A percentile compares a stretch with the other conserved stretches of the same genome.
phyloP scores from a whole-genome alignment of 2,888 invertebrate species.

The Galerucella pusilla region DNA sequence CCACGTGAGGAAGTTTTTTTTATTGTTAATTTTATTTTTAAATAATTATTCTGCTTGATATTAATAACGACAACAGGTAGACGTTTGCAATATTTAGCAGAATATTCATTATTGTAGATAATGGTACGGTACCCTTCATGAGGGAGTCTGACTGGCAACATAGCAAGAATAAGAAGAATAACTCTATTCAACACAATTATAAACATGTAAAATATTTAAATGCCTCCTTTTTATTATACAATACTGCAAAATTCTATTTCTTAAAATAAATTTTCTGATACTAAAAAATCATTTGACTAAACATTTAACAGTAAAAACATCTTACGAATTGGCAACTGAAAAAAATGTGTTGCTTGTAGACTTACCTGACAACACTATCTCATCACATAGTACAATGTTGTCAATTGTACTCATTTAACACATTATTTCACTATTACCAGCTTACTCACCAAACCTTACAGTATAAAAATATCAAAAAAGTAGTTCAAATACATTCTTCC shows the following conservation, averaged over 20 bases:
- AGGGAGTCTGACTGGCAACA: no score
- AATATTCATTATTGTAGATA: no score
- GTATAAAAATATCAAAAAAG: background rate
- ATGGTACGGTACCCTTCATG: no score
- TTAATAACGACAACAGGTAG: no score
- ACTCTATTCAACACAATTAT: constrained; percentile 38
- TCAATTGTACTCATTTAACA: background rate
- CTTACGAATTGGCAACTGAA: constrained; percentile 6
- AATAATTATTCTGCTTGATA: no score
- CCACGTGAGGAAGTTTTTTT: no score
- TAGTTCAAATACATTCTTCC: background rate
- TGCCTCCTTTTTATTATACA: constrained; percentile 39
- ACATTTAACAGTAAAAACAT: constrained; percentile 16
- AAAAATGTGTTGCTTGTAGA: background rate
- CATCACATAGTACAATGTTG: background rate
- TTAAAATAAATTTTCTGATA: constrained; percentile 38
- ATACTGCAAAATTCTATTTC: constrained; percentile 42
- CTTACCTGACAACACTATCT: no score
- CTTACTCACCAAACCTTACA: background rate
- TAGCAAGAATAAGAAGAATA: no score
- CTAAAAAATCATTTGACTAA: constrained; percentile 38
- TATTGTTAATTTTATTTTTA: no score
- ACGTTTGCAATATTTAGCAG: no score
- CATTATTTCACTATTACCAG: background rate
- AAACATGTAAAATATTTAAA: constrained; percentile 41